Conservation (phyloP, 1,140 invertebrate genomes). For the Plectus sambesii region DNA sequence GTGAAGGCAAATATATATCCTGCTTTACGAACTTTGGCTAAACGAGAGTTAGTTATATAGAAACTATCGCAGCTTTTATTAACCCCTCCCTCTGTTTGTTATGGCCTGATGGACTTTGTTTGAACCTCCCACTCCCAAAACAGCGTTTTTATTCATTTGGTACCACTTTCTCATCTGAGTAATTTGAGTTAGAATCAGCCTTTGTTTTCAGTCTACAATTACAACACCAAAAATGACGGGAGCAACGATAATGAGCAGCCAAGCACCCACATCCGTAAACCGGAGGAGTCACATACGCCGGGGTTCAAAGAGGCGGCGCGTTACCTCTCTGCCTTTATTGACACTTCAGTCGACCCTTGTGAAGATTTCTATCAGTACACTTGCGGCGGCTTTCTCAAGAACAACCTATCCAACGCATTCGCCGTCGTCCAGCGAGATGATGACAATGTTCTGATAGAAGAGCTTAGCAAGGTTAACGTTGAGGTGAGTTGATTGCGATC, state of each 20-base stretch:
- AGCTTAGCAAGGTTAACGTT: background rate
- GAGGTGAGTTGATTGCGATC: background rate
- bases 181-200: too few species aligned
- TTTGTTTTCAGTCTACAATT: too few species aligned
- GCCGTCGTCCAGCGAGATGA: constrained; percentile 1
- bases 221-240: too few species aligned
- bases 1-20: too few species aligned
- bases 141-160: too few species aligned
- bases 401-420: constrained; percentile 9
- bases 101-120: too few species aligned
- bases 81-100: too few species aligned
- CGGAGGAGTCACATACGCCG: constrained; percentile 5
- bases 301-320: constrained; percentile 10
- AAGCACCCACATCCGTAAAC: constrained; percentile 6
- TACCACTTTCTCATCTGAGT: too few species aligned
- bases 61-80: too few species aligned
- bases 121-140: too few species aligned
- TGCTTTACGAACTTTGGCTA: too few species aligned
- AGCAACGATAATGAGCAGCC: constrained; percentile 1
- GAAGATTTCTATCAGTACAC: constrained; percentile 11
- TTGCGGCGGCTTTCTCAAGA: constrained; percentile 12
- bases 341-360: constrained; percentile 11
- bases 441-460: background rate
- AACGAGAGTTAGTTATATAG: too few species aligned
- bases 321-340: constrained; percentile 8